Evolutionary conservation across 2,888 invertebrate species (phyloP).

Genomic region (Yponomeuta cagnagella): DNA sequence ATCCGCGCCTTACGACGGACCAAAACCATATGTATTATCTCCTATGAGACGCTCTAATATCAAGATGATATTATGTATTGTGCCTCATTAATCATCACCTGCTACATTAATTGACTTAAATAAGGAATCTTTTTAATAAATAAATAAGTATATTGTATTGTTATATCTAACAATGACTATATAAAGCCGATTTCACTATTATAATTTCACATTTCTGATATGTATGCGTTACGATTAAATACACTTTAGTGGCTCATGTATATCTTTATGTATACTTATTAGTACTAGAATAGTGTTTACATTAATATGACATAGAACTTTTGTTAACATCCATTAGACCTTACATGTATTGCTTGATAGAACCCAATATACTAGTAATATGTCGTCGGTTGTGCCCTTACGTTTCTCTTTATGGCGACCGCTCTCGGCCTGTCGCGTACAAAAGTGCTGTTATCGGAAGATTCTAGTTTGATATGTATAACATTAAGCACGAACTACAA

Average conservation of each 20-base stretch:
- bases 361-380: conserved; percentile 1
- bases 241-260: conserved; percentile 3
- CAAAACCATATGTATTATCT: neutral
- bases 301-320: conserved; percentile 3
- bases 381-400: conserved; percentile 9
- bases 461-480: neutral
- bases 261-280: neutral
- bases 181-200: conserved; percentile 29
- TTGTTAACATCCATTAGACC: conserved; percentile 7
- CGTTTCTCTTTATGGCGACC: neutral
- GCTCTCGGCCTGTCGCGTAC: neutral
- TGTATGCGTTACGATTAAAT: conserved; percentile 49
- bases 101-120: conserved; percentile 72
- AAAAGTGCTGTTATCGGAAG: conserved; percentile 4
- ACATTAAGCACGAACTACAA: conserved; percentile 7
- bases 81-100: conserved; percentile 37
- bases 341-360: conserved; percentile 9
- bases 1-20: neutral
- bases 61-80: conserved; percentile 27
- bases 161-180: conserved; percentile 28
- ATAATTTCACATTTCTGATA: conserved; percentile 56
- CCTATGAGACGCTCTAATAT: conserved; percentile 7
- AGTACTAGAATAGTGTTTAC: conserved; percentile 18
- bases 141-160: conserved; percentile 17
- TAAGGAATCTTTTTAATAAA: conserved; percentile 66